Evolutionary conservation across 92 coral and sea anemone genomes (phyloP), one percentile per base, ranked within the genome.

Genomic region (Zoanthus sociatus): DNA sequence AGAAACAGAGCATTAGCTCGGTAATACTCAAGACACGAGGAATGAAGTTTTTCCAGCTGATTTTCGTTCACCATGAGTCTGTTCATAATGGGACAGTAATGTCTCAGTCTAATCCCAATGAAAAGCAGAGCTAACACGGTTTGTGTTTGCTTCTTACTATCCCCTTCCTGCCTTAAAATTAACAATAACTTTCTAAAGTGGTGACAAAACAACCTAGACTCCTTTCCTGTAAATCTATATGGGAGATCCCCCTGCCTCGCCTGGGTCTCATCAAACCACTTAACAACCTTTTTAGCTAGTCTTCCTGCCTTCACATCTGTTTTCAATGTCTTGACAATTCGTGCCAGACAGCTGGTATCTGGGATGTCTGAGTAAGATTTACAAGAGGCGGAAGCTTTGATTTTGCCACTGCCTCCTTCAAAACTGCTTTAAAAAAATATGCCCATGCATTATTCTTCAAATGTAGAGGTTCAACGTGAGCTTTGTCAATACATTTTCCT

Each of bases 391-490:
- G 78, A 46, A 75, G 75, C 30, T 50, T 53, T 71, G 90, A 86
- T 60, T 83, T 91, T 48, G 78, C 94, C 55, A 89, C 67, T 78
- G 86, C 68, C 77, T 92, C 92, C 78, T 89, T 73, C 46, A 92
- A 69, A 15, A 92, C 73, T 37, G 83, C 74, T 77, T 87, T 89
- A 78, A 92, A 90, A 53, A 93, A 90, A 76, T 90, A 88, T 79
- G 82, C 76, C 89, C 91, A 87, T 60, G 91, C 95, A 87, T 92
- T 89, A 68, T 92, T 92, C 87, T 92, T 91, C 32, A 88, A 63
- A 71, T 91, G 89, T 21, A 84, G 79, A 14, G 87, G 87, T 70
- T 91, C 92, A 68, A 88, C 94, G 84, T 91, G 93, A 26, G 91
- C 91, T 68, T 73, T 91, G 54, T 91, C 88, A 78, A 83, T 91